Conservation (phyloP, 2,113 vertebrate species). For the Drymodes brunneopygia region DNA sequence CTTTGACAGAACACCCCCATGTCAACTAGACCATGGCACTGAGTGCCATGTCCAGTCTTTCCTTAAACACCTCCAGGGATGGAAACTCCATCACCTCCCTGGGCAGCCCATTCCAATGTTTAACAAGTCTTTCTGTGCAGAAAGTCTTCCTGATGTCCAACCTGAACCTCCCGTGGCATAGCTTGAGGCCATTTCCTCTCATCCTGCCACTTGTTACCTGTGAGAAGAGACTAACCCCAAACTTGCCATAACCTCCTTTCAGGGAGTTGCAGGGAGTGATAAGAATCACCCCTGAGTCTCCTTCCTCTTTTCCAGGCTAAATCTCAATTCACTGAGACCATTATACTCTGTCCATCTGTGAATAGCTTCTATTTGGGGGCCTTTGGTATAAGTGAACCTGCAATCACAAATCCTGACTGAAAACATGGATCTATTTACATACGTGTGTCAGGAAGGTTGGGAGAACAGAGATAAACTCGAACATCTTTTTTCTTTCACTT, state of each 20-base stretch:
- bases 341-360: not conserved
- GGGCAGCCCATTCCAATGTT: not conserved
- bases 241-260: not conserved
- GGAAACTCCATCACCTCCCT: not conserved
- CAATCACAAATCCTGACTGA: not conserved
- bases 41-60: not conserved
- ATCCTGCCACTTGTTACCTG: no score
- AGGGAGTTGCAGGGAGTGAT: not conserved
- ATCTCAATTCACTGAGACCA: not conserved
- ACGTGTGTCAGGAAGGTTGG: rapidly evolving
- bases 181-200: not conserved
- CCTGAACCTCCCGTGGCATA: not conserved
- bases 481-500: not conserved
- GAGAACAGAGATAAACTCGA: not conserved
- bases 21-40: not conserved
- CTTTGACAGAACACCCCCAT: not conserved
- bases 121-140: not conserved
- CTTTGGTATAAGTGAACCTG: not conserved
- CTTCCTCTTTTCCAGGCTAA: not conserved
- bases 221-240: not conserved
- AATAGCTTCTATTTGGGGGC: not conserved
- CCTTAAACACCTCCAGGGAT: not conserved
- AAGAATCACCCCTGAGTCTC: not conserved
- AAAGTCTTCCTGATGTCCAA: not conserved
- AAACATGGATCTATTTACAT: not conserved